Evolutionary conservation across 2,113 vertebrate species (phyloP).

Genomic region (Climacteris rufus): DNA sequence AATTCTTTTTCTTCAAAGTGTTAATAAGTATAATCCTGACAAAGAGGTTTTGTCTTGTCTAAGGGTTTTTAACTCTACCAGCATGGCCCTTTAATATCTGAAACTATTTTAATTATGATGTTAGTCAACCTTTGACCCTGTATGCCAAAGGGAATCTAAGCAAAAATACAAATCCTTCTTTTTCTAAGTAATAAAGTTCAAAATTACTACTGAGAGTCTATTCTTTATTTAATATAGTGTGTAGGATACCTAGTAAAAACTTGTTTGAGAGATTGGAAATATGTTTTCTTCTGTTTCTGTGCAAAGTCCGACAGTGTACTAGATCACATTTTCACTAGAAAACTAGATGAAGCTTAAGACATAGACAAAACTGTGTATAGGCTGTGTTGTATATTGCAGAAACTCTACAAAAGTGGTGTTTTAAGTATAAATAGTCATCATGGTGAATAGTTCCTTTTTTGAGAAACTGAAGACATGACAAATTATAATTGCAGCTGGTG

Average conservation of each 20-base stretch:
- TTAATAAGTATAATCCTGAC: not conserved
- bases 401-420: not conserved
- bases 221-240: not conserved
- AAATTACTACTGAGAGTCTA: not conserved
- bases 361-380: not conserved
- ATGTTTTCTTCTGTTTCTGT: not conserved
- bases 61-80: not conserved
- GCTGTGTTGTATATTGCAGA: not conserved
- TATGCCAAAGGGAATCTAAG: not conserved
- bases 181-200: not conserved
- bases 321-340: not conserved
- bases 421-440: constrained; percentile 1
- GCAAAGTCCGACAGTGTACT: not conserved
- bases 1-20: not conserved
- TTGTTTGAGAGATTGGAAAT: not conserved
- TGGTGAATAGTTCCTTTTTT: constrained; percentile 61
- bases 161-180: not conserved
- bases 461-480: constrained; percentile 14
- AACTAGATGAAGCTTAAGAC: not conserved
- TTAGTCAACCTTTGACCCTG: not conserved
- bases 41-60: not conserved
- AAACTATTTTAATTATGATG: not conserved
- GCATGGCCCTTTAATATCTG: not conserved
- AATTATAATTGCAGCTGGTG: not conserved
- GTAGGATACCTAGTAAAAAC: not conserved